Conservation (phyloP, 2,888 invertebrate species). For the Heteromurus nitidus region DNA sequence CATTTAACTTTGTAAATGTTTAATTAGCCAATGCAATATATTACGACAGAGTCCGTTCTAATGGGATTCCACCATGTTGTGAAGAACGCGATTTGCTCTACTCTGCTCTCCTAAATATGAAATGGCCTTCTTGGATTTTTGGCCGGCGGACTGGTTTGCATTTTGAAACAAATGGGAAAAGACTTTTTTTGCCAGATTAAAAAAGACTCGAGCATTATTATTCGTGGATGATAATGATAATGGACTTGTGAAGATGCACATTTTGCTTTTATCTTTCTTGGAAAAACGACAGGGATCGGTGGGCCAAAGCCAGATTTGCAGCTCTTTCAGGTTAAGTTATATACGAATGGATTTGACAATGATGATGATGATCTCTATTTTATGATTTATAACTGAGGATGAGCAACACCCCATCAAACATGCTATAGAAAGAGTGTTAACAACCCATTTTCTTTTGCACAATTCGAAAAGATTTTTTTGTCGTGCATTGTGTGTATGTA, state of each 20-base stretch:
- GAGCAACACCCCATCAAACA: slow-evolving; percentile 31
- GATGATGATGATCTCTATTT: slow-evolving; percentile 13
- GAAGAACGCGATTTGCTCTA: too few relatives aligned
- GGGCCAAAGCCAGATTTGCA: slow-evolving; percentile 23
- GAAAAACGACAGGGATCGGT: slow-evolving; percentile 26
- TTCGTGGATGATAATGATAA: slow-evolving; percentile 14
- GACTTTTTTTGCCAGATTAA: not conserved
- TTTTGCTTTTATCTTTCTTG: slow-evolving; percentile 29
- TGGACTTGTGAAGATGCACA: slow-evolving; percentile 11
- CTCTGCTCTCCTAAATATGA: too few relatives aligned
- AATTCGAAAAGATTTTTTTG: too few relatives aligned
- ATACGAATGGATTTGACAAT: slow-evolving; percentile 4
- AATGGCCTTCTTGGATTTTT: not conserved
- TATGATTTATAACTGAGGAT: slow-evolving; percentile 13
- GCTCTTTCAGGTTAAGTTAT: slow-evolving; percentile 11
- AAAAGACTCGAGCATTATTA: not conserved
- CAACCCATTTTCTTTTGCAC: slow-evolving; percentile 1
- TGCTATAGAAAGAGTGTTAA: slow-evolving; percentile 19
- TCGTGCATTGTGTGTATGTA: too few relatives aligned
- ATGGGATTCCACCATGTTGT: not conserved
- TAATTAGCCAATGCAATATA: slow-evolving; percentile 28
- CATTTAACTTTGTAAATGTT: slow-evolving; percentile 37
- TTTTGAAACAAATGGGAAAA: slow-evolving; percentile 2
- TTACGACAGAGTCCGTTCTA: slow-evolving; percentile 23
- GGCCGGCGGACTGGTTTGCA: slow-evolving; percentile 8